Evolutionary conservation across 92 coral and sea anemone species (phyloP).

Genomic region (Siderastrea radians): DNA sequence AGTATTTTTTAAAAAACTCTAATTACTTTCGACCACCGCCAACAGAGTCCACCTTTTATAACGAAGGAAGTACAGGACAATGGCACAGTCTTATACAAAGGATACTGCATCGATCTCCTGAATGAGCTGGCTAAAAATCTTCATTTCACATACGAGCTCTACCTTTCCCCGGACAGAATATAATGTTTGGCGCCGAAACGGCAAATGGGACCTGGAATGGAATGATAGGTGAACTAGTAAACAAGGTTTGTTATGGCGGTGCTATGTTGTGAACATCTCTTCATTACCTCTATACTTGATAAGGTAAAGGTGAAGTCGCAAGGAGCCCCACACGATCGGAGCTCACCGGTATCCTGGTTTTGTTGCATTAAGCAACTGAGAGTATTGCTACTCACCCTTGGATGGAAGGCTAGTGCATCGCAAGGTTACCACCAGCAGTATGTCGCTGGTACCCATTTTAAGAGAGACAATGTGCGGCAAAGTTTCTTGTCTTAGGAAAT

Average conservation of each 20-base stretch:
- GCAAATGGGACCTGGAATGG: slow-evolving; percentile 84
- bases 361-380: too few relatives aligned
- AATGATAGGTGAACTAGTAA: slow-evolving; percentile 73
- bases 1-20: too few relatives aligned
- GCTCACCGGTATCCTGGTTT: too few relatives aligned
- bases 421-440: too few relatives aligned
- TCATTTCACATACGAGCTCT: slow-evolving; percentile 76
- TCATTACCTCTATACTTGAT: not conserved
- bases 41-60: slow-evolving; percentile 62
- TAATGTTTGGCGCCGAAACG: slow-evolving; percentile 71
- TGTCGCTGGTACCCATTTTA: too few relatives aligned
- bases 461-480: too few relatives aligned
- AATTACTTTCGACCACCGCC: too few relatives aligned
- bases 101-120: slow-evolving; percentile 87
- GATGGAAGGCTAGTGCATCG: too few relatives aligned
- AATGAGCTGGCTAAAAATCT: slow-evolving; percentile 69
- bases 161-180: slow-evolving; percentile 74
- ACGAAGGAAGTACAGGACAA: slow-evolving; percentile 44
- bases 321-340: too few relatives aligned
- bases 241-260: not conserved
- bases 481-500: too few relatives aligned
- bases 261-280: not conserved
- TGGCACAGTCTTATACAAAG: slow-evolving; percentile 60
- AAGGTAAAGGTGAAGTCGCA: too few relatives aligned
- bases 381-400: too few relatives aligned